A percentile compares a stretch with the other conserved stretches of the same genome.
Evolutionary conservation across 2,113 vertebrate species (phyloP).

Genomic region (Nicator chloris): DNA sequence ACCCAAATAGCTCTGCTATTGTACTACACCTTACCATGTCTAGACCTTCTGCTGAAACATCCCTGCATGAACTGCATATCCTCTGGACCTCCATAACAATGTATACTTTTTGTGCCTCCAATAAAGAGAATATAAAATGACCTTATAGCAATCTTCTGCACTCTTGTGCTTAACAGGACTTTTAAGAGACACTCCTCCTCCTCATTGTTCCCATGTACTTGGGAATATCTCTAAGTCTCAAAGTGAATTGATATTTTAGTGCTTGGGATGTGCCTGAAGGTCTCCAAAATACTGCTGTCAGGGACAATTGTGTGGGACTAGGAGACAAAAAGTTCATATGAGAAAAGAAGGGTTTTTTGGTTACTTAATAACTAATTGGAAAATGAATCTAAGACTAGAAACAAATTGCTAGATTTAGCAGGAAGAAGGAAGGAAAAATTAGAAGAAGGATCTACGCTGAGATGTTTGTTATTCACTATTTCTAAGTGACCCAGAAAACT

Average conservation of each 20-base stretch:
- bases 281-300: background rate
- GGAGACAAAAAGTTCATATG: background rate
- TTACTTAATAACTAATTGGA: background rate
- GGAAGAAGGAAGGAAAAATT: background rate
- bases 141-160: background rate
- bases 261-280: background rate
- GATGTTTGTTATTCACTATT: background rate
- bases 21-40: background rate
- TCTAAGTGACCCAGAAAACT: background rate
- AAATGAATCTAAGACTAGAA: background rate
- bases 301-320: background rate
- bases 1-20: background rate
- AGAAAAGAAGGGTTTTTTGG: background rate
- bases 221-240: background rate
- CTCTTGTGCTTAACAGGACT: background rate
- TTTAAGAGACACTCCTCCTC: background rate
- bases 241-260: background rate
- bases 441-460: background rate
- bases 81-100: background rate
- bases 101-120: background rate
- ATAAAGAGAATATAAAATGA: background rate
- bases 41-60: background rate
- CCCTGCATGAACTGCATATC: background rate
- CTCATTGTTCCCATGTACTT: background rate
- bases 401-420: background rate